Percentiles rank a stretch among this genome's conserved stretches.
phyloP scores from a whole-genome alignment of 1,140 invertebrate genomes.

The Triops cancriformis region DNA sequence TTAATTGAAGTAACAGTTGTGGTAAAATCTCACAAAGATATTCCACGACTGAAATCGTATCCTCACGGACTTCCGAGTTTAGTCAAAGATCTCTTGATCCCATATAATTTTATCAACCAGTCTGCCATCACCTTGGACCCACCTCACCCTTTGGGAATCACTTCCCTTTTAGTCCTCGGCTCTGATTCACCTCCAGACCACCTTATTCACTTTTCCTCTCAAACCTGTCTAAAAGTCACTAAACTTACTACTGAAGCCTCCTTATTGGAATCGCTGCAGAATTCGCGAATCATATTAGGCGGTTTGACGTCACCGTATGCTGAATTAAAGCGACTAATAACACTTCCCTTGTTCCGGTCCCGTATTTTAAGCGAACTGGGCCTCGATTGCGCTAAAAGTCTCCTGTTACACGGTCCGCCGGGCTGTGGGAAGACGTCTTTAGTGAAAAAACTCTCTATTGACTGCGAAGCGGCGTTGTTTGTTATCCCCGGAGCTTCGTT shows the following conservation, averaged over 20 bases:
- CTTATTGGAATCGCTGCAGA: not conserved
- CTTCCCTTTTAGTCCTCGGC: not conserved
- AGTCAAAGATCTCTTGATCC: not conserved
- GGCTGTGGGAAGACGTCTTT: conserved; percentile 48
- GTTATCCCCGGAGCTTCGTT: conserved; percentile 19
- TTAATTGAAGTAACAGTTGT: not conserved
- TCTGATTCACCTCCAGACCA: not conserved
- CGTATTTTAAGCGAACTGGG: not conserved
- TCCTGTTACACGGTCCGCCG: conserved; percentile 45
- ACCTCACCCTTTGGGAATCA: not conserved
- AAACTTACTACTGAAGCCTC: not conserved
- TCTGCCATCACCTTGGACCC: not conserved
- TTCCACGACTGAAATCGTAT: not conserved
- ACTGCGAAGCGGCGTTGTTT: conserved; percentile 28
- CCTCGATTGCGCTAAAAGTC: conserved; percentile 30
- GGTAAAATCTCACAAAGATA: not conserved
- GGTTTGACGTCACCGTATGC: not conserved
- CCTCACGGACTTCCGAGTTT: not conserved
- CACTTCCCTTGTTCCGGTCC: not conserved
- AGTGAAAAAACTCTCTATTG: conserved; percentile 34
- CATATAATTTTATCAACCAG: not conserved
- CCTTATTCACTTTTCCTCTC: not conserved
- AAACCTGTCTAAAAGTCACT: not conserved
- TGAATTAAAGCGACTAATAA: not conserved
- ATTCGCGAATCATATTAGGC: not conserved